phyloP scores from a whole-genome alignment of 92 coral and sea anemone species.

The Plumapathes pennacea region DNA sequence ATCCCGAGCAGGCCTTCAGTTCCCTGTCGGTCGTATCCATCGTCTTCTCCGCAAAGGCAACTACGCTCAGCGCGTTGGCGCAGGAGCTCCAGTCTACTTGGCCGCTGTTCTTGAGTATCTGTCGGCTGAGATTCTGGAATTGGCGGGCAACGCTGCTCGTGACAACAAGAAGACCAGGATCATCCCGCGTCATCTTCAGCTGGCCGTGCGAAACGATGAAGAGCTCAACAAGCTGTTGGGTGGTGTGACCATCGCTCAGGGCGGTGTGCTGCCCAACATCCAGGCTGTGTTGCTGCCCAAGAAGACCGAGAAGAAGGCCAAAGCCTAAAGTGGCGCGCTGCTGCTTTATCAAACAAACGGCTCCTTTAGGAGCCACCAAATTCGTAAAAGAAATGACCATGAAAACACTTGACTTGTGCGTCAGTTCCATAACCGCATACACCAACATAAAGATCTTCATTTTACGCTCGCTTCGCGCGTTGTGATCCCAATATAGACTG shows the following conservation, averaged over 20 bases:
- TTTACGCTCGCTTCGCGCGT: too few species aligned
- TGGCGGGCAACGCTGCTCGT: constrained; percentile 70
- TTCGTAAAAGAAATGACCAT: constrained; percentile 13
- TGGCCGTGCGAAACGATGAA: constrained; percentile 89
- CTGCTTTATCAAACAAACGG: constrained; percentile 79
- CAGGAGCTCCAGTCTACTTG: too few species aligned
- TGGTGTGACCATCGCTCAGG: constrained; percentile 87
- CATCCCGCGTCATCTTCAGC: constrained; percentile 62
- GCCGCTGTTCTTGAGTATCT: too few species aligned
- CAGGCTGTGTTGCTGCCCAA: constrained; percentile 84
- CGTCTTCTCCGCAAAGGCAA: too few species aligned
- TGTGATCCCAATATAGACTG: too few species aligned
- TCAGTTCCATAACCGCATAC: too few species aligned
- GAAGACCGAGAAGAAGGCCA: constrained; percentile 86
- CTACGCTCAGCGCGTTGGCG: too few species aligned
- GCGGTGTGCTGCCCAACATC: constrained; percentile 85
- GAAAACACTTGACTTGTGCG: too few species aligned
- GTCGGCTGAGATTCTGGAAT: constrained; percentile 62
- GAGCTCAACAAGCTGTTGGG: constrained; percentile 90
- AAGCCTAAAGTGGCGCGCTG: too few species aligned
- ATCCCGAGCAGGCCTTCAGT: too few species aligned
- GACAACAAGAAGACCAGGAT: constrained; percentile 60
- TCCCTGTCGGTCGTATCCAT: too few species aligned
- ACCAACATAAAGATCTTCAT: too few species aligned
- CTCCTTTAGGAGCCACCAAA: constrained; percentile 82